These are phyloP conservation scores for Nemoura dubitans DNA, from an alignment of 2,888 invertebrate genomes.

Conservation along the genomic window DNA sequence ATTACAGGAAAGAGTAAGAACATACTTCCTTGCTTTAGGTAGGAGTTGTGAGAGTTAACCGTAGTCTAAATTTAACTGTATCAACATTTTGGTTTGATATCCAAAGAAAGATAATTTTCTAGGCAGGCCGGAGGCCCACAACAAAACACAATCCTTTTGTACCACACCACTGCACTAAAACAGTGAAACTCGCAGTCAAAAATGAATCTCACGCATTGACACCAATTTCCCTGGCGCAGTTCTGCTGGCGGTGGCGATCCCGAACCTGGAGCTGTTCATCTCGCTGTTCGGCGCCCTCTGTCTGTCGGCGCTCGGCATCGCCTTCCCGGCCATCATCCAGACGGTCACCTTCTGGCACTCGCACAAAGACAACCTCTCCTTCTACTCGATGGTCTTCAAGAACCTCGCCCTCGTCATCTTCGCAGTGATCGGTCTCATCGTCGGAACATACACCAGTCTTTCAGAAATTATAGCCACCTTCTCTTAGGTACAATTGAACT, in stretches of 20 bases:
- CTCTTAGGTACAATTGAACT: conserved; percentile 53
- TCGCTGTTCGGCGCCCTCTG: conserved; percentile 65
- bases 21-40: too few species aligned
- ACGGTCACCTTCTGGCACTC: conserved; percentile 60
- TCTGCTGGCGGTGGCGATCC: conserved; percentile 62
- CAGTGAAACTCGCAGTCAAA: too few species aligned
- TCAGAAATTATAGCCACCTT: conserved; percentile 67
- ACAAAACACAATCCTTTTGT: too few species aligned
- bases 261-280: conserved; percentile 63
- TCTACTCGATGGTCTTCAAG: conserved; percentile 48
- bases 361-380: conserved; percentile 41
- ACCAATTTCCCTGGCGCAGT: conserved; percentile 57
- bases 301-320: conserved; percentile 62
- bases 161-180: too few species aligned
- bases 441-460: conserved; percentile 52
- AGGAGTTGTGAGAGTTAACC: too few species aligned
- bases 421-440: conserved; percentile 50
- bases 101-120: too few species aligned
- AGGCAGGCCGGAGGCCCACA: too few species aligned
- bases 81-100: too few species aligned
- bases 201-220: too few species aligned
- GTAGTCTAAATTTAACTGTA: too few species aligned
- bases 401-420: conserved; percentile 49
- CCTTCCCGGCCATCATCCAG: conserved; percentile 64
- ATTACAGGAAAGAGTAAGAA: too few species aligned